Evolutionary conservation across 2,888 invertebrate genomes (phyloP), one percentile per base, ranked within the genome.

Genomic region (Galeruca laticollis): DNA sequence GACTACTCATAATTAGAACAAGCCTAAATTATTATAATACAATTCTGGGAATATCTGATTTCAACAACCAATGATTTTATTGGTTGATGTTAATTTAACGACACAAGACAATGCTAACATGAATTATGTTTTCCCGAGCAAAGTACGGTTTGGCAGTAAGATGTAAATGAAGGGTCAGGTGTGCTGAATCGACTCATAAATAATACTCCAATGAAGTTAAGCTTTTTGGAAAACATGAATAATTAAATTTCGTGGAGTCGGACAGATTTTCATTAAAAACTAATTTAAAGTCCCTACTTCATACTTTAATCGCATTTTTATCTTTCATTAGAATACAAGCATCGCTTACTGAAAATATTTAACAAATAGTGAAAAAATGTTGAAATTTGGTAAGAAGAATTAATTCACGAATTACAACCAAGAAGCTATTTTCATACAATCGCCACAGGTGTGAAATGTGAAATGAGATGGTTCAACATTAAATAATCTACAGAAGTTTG

Each of bases 141-240:
- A 33, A 33, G 35, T 18, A 35, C 35, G 56, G 56, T 10, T 18
- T 35, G 56, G 31, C 57, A 59, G 52, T 64, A 65, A 65, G 65
- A 65, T 65, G 65, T 47, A 59, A 65, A 65, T 65, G 49, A 13
- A 35, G 49, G 59, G 33, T 59, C 49, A 10, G 56, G 56, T 11
- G 33, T 59, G 65, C 65, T 65, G 65, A 65, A 65, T 65, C 49
- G 59, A 33, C 65, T 65, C 49, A 65, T 65, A 65, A 65, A 65
- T 65, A 65, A 65, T 65, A 65, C 59, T 65, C 57, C 54, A 35
- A 31, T 47, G 37, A 49, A 65, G 49, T 49, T 49, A 35, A 47
- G 65, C 57, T 65, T 33, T 65, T 65, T 59, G 33, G n/a, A 33
- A 56, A 59, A 65, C 65, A 65, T 65, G 65, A 65, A 65, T 65